phyloP scores from a whole-genome alignment of 2,888 invertebrate species.

The Tipula lateralis region DNA sequence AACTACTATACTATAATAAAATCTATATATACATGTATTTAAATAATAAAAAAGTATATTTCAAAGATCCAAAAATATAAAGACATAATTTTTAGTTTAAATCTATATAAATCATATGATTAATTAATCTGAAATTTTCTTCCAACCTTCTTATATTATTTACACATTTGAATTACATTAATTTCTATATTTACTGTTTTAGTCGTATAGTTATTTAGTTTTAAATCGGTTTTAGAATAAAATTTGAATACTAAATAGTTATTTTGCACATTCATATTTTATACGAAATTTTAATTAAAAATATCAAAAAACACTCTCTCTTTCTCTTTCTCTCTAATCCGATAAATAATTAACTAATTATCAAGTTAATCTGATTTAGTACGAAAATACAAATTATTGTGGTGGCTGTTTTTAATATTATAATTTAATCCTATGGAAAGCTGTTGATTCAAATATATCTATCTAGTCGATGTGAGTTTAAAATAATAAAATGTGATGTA shows the following conservation, averaged over 20 bases:
- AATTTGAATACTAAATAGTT: neutral
- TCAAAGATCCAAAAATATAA: neutral
- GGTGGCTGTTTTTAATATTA: neutral
- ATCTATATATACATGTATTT: neutral
- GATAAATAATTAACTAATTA: neutral
- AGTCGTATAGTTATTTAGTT: neutral
- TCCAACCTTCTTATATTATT: neutral
- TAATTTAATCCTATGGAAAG: neutral
- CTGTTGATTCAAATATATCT: neutral
- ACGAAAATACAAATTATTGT: neutral
- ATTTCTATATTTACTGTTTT: neutral
- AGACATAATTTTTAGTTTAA: neutral
- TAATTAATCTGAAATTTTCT: neutral
- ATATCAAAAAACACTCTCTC: neutral
- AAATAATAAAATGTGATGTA: neutral
- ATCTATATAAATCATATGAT: neutral
- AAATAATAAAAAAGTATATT: conserved; percentile 24
- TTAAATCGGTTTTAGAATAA: neutral
- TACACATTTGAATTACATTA: neutral
- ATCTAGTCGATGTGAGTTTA: neutral
- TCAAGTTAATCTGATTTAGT: neutral
- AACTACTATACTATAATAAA: neutral
- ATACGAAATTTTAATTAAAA: neutral
- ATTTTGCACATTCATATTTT: too few relatives aligned
- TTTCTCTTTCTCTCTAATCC: neutral